phyloP scores from a whole-genome alignment of 1,140 invertebrate genomes.

The Drosophila funebris region DNA sequence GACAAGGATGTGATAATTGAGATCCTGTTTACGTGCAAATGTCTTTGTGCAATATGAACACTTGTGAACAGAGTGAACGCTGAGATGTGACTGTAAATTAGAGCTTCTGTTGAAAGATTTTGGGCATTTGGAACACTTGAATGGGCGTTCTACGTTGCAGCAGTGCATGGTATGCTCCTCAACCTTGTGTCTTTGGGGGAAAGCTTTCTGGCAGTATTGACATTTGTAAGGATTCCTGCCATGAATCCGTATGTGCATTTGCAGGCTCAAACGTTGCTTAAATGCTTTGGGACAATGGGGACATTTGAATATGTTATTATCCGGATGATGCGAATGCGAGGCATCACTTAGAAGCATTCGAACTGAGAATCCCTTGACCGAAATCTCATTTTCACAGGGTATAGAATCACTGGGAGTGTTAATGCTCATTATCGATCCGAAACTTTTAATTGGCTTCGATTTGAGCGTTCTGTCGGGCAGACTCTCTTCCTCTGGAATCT shows the following conservation, averaged over 20 bases:
- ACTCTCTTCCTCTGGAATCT: background rate
- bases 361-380: background rate
- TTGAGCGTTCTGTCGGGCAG: background rate
- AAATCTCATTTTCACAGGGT: background rate
- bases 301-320: background rate
- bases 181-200: background rate
- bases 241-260: background rate
- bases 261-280: background rate
- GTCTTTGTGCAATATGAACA: slow-evolving; percentile 5
- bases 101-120: background rate
- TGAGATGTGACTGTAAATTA: slow-evolving; percentile 10
- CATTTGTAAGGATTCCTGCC: background rate
- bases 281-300: background rate
- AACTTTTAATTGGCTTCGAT: background rate
- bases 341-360: background rate
- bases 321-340: background rate
- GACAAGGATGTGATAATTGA: background rate
- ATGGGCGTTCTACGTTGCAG: background rate
- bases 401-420: background rate
- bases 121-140: background rate
- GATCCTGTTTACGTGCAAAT: background rate
- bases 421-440: background rate
- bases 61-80: background rate
- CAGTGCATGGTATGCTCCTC: background rate
- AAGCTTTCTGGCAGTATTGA: background rate